These are phyloP conservation scores for Platichthys flesus DNA, from an alignment of 2,113 vertebrate genomes.

Conservation along the genomic window DNA sequence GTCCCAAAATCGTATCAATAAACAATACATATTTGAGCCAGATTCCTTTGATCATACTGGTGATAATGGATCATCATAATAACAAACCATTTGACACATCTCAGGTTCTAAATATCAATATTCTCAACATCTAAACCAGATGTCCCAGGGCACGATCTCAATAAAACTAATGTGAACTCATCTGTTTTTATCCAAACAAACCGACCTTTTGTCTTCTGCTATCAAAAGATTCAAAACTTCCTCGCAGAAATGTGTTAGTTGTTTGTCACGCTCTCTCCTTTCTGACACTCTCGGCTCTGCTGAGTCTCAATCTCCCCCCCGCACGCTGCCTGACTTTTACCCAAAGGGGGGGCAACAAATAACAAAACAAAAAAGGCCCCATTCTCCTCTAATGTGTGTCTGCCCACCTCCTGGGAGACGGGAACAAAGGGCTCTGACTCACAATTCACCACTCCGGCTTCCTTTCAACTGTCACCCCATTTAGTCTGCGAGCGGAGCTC, in stretches of 20 bases:
- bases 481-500: slow-evolving; percentile 32
- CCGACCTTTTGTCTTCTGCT: not conserved
- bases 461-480: slow-evolving; percentile 60
- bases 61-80: too few species aligned
- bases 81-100: too few species aligned
- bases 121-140: too few species aligned
- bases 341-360: slow-evolving; percentile 33
- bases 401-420: slow-evolving; percentile 54
- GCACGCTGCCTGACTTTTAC: slow-evolving; percentile 26
- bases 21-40: too few species aligned
- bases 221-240: slow-evolving; percentile 2
- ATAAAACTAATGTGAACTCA: not conserved
- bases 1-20: too few species aligned
- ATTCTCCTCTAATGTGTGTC: slow-evolving; percentile 45
- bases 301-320: slow-evolving; percentile 42
- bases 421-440: slow-evolving; percentile 58
- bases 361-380: slow-evolving; percentile 43
- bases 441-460: slow-evolving; percentile 41
- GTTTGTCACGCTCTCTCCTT: slow-evolving; percentile 35
- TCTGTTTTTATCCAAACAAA: not conserved
- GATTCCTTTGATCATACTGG: too few species aligned
- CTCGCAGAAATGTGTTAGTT: slow-evolving; percentile 5
- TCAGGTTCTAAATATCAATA: too few species aligned
- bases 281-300: slow-evolving; percentile 44
- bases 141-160: not conserved